Base-by-base conservation (phyloP, 2,113 vertebrate species). In the Corythornis madagascariensis region DNA sequence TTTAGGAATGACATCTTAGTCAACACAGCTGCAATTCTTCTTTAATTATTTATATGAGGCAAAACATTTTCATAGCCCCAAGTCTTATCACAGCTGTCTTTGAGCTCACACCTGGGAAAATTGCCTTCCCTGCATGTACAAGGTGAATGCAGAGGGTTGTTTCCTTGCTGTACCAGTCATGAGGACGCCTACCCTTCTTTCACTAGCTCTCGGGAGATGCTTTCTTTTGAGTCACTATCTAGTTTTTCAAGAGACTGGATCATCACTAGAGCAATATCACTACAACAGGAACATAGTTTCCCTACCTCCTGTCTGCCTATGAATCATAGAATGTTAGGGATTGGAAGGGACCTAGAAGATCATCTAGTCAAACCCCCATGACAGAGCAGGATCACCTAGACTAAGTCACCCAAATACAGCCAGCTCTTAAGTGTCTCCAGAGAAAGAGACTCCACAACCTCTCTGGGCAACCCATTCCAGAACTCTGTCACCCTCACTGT, bases 21-120 rank as follows among this genome's bases (percentile, higher is more conserved):
- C 14, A 56, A 43, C 35, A 18, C 0, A 0, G 13, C 16, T 5
- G 0, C 33, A 25, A 61, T 42, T 85, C 6, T 52, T 65, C 50
- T 80, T 47, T 26, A 24, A 61, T 28, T n/a, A 74, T 48, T 74
- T 61, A 29, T 80, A 2, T 26, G 11, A 61, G 8, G 26, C 50
- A 57, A 85, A 56, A 14, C 16, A 31, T 55, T 61, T 53, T 61
- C 42, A 31, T 8, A 50, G 8, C 20, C 7, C 9, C 14, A 76
- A 25, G 10, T 9, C n/a, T 61, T 69, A 21, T 25, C 31, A 77
- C 18, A 59, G 26, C 53, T 55, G 53, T 14, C 28, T 55, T 28
- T 55, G 16, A 18, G 53, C 16, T 43, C 31, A 77, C 9, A 10
- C 28, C 45, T 29, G 16, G 18, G 31, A 66, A 43, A 38, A 10